These are phyloP conservation scores for Scomber colias DNA, from an alignment of 2,113 vertebrate genomes.

Conservation along the genomic window DNA sequence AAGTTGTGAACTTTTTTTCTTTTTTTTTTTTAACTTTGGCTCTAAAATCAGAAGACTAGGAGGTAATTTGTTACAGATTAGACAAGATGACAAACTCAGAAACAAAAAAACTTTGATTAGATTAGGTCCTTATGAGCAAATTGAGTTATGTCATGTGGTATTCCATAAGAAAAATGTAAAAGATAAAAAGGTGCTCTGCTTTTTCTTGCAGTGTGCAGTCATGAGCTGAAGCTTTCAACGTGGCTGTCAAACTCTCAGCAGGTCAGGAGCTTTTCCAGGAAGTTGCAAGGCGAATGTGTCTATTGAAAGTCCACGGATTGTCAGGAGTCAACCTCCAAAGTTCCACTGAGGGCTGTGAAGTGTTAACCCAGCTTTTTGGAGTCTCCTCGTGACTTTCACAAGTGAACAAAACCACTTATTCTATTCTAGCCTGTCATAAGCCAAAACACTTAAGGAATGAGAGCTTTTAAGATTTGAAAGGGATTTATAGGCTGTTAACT, in stretches of 20 bases:
- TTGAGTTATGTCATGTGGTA: slow-evolving; percentile 48
- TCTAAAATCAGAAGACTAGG: slow-evolving; percentile 69
- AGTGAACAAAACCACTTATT: slow-evolving; percentile 65
- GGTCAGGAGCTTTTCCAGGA: slow-evolving; percentile 54
- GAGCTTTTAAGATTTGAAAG: slow-evolving; percentile 63
- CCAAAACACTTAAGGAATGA: slow-evolving; percentile 51
- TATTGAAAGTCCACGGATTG: slow-evolving; percentile 62
- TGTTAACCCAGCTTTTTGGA: slow-evolving; percentile 66
- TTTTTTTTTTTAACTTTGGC: slow-evolving; percentile 60
- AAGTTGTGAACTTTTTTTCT: slow-evolving; percentile 5
- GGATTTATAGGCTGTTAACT: slow-evolving; percentile 68
- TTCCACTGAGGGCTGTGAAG: slow-evolving; percentile 58
- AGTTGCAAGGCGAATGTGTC: slow-evolving; percentile 57
- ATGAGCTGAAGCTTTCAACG: slow-evolving; percentile 39
- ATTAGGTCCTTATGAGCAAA: slow-evolving; percentile 64
- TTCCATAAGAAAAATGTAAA: slow-evolving; percentile 50
- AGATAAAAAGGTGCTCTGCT: slow-evolving; percentile 70
- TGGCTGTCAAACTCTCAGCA: slow-evolving; percentile 48
- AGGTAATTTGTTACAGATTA: slow-evolving; percentile 77
- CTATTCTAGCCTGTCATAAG: slow-evolving; percentile 25
- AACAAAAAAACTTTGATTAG: slow-evolving; percentile 50
- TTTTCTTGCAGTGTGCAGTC: slow-evolving; percentile 55
- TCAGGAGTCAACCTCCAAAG: slow-evolving; percentile 66
- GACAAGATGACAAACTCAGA: slow-evolving; percentile 46
- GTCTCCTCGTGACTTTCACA: slow-evolving; percentile 67